A percentile compares a stretch with the other conserved stretches of the same genome.
phyloP scores from a whole-genome alignment of 2,797 vertebrate species.

The Oreochromis mossambicus region DNA sequence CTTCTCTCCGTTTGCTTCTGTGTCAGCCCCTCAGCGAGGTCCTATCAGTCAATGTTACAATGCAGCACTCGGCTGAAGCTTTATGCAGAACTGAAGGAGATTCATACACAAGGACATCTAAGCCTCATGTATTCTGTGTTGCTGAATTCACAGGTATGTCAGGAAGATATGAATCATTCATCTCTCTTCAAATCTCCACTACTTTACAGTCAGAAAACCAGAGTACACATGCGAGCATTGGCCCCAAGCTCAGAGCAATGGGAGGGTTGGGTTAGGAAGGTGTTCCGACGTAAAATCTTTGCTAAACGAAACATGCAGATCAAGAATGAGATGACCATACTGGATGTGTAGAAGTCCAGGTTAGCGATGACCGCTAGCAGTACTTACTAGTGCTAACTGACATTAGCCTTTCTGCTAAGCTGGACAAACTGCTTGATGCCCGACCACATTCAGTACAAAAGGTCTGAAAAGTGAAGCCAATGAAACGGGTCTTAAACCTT shows the following conservation, averaged over 20 bases:
- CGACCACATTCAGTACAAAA: not conserved
- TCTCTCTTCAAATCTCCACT: not conserved
- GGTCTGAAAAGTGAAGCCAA: not conserved
- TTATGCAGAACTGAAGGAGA: not conserved
- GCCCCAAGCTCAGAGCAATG: not conserved
- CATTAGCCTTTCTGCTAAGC: not conserved
- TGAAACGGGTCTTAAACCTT: not conserved
- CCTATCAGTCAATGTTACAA: slow-evolving; percentile 9
- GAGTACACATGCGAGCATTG: not conserved
- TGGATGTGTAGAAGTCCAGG: accelerated
- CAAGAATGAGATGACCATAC: not conserved
- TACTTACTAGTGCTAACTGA: not conserved
- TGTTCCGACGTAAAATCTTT: accelerated
- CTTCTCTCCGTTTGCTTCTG: slow-evolving; percentile 8
- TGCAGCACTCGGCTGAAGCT: not conserved
- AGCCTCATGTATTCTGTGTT: not conserved
- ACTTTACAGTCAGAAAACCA: not conserved
- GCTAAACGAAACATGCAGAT: not conserved
- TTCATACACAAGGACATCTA: not conserved
- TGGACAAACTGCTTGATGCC: not conserved
- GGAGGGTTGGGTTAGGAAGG: not conserved
- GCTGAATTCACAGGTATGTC: not conserved
- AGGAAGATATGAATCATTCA: not conserved
- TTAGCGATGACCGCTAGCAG: not conserved
- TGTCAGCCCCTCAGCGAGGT: slow-evolving; percentile 2